Percentiles rank a stretch among this genome's conserved stretches.
Conservation (phyloP, 2,113 vertebrate species). For the Zosterops borbonicus region DNA sequence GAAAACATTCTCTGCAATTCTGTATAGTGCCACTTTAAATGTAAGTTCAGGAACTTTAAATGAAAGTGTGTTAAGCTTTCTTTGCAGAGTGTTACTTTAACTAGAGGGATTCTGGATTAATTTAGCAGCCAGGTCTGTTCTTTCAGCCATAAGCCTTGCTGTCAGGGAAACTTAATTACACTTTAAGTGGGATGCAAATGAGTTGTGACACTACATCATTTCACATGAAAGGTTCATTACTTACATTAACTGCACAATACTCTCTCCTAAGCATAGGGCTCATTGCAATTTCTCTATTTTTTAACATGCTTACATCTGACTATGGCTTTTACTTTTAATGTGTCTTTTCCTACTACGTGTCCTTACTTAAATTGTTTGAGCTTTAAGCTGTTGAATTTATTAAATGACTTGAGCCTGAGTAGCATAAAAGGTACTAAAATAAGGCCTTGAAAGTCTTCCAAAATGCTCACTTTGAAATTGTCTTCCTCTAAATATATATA, state of each 20-base stretch:
- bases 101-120: constrained; percentile 78
- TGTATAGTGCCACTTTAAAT: constrained; percentile 50
- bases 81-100: constrained; percentile 73
- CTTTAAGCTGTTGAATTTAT: constrained; percentile 53
- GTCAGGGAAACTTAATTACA: constrained; percentile 84
- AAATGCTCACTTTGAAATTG: not conserved
- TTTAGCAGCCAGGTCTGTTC: constrained; percentile 81
- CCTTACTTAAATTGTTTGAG: constrained; percentile 51
- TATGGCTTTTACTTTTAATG: constrained; percentile 64
- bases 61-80: constrained; percentile 70
- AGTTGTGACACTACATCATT: constrained; percentile 85
- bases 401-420: constrained; percentile 54
- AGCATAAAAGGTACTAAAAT: not conserved
- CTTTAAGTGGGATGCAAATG: constrained; percentile 85
- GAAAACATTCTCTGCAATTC: not conserved
- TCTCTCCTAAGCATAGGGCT: constrained; percentile 63
- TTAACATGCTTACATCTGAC: constrained; percentile 40
- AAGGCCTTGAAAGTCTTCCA: not conserved
- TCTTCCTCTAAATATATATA: not conserved
- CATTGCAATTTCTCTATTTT: constrained; percentile 65
- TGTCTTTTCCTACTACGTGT: not conserved
- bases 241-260: constrained; percentile 75
- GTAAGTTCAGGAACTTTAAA: constrained; percentile 71
- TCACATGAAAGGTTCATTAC: constrained; percentile 84
- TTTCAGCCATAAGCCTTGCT: constrained; percentile 78